Evolutionary conservation across 2,888 invertebrate species (phyloP).

Genomic region (Torymus auratus): DNA sequence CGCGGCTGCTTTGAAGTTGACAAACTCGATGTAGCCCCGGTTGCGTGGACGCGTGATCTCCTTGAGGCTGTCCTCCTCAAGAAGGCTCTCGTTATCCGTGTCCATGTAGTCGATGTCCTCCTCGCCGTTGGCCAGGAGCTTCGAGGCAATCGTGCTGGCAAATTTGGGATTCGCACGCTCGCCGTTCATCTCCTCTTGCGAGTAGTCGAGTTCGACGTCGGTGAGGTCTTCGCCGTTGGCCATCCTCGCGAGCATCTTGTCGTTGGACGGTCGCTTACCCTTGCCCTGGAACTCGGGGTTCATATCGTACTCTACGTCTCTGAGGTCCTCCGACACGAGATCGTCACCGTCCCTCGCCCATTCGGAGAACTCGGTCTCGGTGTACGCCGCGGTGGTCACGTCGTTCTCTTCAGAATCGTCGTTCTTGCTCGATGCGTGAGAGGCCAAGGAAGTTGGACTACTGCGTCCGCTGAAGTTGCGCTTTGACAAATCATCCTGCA

Average conservation of each 20-base stretch:
- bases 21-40: conserved; percentile 84
- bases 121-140: conserved; percentile 79
- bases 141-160: conserved; percentile 70
- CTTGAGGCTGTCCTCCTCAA: conserved; percentile 81
- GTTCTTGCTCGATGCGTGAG: conserved; percentile 66
- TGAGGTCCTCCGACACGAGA: conserved; percentile 85
- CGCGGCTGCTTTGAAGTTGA: conserved; percentile 75
- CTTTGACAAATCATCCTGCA: conserved; percentile 66
- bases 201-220: conserved; percentile 74
- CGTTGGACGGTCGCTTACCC: conserved; percentile 62
- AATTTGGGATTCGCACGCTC: conserved; percentile 34
- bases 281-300: conserved; percentile 77
- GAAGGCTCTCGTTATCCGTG: conserved; percentile 89
- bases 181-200: conserved; percentile 66
- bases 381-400: conserved; percentile 84
- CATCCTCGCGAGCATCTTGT: conserved; percentile 56
- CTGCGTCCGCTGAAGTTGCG: conserved; percentile 75
- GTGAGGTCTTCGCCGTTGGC: conserved; percentile 75
- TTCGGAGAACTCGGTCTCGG: conserved; percentile 92
- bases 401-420: conserved; percentile 83
- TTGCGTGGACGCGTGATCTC: conserved; percentile 79
- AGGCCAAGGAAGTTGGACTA: conserved; percentile 79
- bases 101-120: conserved; percentile 93
- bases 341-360: conserved; percentile 89
- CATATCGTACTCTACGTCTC: conserved; percentile 81